phyloP scores from a whole-genome alignment of 2,888 invertebrate species.

The Dexiosoma caninum region DNA sequence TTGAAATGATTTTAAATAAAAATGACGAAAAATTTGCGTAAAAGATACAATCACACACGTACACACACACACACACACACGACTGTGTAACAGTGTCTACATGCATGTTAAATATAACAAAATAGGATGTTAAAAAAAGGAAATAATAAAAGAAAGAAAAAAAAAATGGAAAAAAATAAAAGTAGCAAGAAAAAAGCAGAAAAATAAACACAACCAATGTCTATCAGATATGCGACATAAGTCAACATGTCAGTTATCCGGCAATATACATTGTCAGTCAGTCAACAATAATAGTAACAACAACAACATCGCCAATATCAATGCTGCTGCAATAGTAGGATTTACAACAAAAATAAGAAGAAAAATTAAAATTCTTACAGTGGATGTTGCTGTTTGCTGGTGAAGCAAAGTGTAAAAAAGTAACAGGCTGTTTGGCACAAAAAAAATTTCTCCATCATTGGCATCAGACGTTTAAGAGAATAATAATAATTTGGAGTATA shows the following conservation, averaged over 20 bases:
- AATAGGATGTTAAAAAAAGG: slow-evolving; percentile 34
- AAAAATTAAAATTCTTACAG: slow-evolving; percentile 2
- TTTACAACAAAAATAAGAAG: slow-evolving; percentile 16
- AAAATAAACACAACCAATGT: slow-evolving; percentile 49
- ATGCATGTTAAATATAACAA: slow-evolving; percentile 7
- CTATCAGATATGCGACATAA: slow-evolving; percentile 62
- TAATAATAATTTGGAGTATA: no score
- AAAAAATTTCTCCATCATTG: neutral
- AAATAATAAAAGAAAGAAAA: slow-evolving; percentile 28
- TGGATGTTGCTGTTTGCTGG: neutral
- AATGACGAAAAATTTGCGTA: slow-evolving; percentile 42
- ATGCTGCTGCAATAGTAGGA: neutral
- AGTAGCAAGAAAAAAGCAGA: slow-evolving; percentile 7
- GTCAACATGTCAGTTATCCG: slow-evolving; percentile 64
- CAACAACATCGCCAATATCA: slow-evolving; percentile 10
- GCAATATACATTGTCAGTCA: slow-evolving; percentile 60
- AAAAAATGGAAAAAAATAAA: neutral
- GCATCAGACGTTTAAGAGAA: slow-evolving; percentile 5
- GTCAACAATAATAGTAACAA: slow-evolving; percentile 49
- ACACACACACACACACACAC: neutral
- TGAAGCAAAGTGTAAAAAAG: slow-evolving; percentile 2
- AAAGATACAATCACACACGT: neutral
- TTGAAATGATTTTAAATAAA: slow-evolving; percentile 41
- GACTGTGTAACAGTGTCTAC: neutral
- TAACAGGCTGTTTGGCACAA: slow-evolving; percentile 9